Percentiles rank a stretch among this genome's conserved stretches.
These are phyloP conservation scores for Aphidius colemani DNA, from an alignment of 2,888 invertebrate genomes.

Conservation along the genomic window DNA sequence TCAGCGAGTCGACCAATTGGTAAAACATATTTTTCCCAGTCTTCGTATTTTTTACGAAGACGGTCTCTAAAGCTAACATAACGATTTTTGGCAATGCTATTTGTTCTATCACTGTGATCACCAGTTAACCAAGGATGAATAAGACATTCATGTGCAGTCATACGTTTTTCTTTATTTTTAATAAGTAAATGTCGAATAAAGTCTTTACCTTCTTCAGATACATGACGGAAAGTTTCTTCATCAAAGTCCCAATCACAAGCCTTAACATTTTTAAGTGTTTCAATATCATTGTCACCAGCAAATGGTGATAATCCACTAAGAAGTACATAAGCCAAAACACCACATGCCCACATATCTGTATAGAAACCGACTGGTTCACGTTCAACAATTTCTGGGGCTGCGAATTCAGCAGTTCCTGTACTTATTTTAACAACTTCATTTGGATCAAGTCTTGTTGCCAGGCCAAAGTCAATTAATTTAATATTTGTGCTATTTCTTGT, in stretches of 20 bases:
- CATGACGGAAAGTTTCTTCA: conserved; percentile 88
- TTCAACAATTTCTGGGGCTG: conserved; percentile 98
- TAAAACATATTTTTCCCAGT: conserved; percentile 82
- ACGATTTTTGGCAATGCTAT: conserved; percentile 80
- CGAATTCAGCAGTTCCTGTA: conserved; percentile 99
- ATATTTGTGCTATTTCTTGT: conserved; percentile 93
- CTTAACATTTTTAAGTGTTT: conserved; percentile 97
- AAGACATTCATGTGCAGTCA: conserved; percentile 98
- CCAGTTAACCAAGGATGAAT: conserved; percentile 94
- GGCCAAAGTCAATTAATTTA: conserved; percentile 99
- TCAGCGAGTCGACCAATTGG: conserved; percentile 97
- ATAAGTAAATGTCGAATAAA: conserved; percentile 92
- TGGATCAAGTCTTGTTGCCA: conserved; percentile 97
- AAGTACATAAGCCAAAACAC: conserved; percentile 96
- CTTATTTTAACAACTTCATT: conserved; percentile 99
- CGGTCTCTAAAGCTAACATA: conserved; percentile 88
- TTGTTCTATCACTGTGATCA: conserved; percentile 76
- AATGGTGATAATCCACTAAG: conserved; percentile 98
- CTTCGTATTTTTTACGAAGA: conserved; percentile 80
- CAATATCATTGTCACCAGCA: conserved; percentile 97
- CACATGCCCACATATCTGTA: conserved; percentile 99
- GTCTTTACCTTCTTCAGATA: conserved; percentile 97
- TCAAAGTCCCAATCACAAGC: conserved; percentile 99
- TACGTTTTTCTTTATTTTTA: conserved; percentile 94
- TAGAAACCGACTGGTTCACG: conserved; percentile 99